Percentiles rank a stretch among this genome's conserved stretches.
phyloP scores from a whole-genome alignment of 2,113 vertebrate genomes.

The Pangasianodon hypophthalmus region DNA sequence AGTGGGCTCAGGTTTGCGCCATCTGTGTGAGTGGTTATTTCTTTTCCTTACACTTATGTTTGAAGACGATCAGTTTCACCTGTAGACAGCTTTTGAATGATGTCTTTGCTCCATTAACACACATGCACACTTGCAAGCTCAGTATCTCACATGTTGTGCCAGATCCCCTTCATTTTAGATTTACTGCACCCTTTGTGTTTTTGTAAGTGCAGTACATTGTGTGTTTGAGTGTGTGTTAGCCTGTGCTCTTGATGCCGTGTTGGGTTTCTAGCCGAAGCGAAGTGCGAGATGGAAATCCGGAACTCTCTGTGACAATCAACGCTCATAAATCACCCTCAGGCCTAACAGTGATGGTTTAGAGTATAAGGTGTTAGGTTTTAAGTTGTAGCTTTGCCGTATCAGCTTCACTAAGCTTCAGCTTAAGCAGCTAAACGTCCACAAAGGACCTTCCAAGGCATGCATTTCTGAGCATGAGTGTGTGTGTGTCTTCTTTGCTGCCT shows the following conservation, averaged over 20 bases:
- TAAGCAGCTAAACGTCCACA: neutral
- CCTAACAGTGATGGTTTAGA: conserved; percentile 14
- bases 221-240: conserved; percentile 43
- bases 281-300: conserved; percentile 43
- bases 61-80: conserved; percentile 12
- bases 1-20: neutral
- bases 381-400: neutral
- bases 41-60: neutral
- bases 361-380: conserved; percentile 22
- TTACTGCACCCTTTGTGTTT: conserved; percentile 50
- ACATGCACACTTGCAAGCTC: neutral
- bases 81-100: conserved; percentile 12
- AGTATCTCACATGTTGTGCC: neutral
- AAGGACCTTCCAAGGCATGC: neutral
- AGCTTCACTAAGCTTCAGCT: conserved; percentile 30
- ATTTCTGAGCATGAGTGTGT: neutral
- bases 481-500: neutral
- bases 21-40: neutral
- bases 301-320: conserved; percentile 44
- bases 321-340: conserved; percentile 53
- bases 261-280: conserved; percentile 39
- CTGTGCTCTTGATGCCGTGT: conserved; percentile 44
- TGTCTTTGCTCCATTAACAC: neutral
- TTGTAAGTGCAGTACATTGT: conserved; percentile 37
- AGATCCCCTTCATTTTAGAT: conserved; percentile 30